These are phyloP conservation scores for Bubo scandiacus DNA, from an alignment of 2,113 vertebrate genomes.

Conservation along the genomic window DNA sequence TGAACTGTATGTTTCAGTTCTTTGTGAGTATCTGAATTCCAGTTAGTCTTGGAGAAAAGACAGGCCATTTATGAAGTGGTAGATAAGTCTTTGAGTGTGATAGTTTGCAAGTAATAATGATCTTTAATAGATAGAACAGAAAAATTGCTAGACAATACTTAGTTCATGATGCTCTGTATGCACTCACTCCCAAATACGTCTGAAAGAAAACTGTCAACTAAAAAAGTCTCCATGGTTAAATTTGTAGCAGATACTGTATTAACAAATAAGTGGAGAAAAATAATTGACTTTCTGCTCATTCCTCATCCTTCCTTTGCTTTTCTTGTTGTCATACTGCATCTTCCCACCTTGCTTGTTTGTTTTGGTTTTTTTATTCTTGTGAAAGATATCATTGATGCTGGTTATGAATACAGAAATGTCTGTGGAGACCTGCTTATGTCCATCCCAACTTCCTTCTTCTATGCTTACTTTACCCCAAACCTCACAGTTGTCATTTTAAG, in stretches of 20 bases:
- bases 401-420: background rate
- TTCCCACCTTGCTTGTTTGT: background rate
- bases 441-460: background rate
- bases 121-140: background rate
- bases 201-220: background rate
- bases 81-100: background rate
- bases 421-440: background rate
- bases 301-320: background rate
- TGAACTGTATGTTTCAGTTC: background rate
- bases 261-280: background rate
- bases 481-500: background rate
- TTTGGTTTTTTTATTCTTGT: background rate
- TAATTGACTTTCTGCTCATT: background rate
- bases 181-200: background rate
- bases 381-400: background rate
- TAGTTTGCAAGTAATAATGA: background rate
- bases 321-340: background rate
- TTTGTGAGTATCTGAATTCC: background rate
- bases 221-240: background rate
- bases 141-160: background rate
- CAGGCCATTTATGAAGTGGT: background rate
- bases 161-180: fast-evolving
- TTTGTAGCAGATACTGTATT: background rate
- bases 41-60: background rate
- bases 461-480: background rate